These are phyloP conservation scores for Paraescarpia echinospica DNA, from an alignment of 1,140 invertebrate species.

Conservation along the genomic window DNA sequence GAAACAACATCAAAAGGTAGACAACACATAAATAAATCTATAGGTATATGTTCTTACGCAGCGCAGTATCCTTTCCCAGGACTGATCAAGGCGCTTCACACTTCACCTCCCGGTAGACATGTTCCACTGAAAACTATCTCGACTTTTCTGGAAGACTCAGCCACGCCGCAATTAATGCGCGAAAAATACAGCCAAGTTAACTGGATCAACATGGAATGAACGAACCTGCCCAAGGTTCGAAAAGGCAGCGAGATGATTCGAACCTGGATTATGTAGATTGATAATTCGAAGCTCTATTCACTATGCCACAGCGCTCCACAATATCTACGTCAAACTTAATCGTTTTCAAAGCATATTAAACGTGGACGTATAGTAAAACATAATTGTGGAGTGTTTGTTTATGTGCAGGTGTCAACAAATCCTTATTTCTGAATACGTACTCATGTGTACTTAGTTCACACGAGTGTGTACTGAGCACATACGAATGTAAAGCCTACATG, in stretches of 20 bases:
- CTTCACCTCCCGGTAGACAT: background rate
- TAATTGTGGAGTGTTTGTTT: no score
- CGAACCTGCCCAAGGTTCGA: background rate
- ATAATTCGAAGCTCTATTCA: background rate
- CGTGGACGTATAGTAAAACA: no score
- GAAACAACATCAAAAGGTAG: no score
- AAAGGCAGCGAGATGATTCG: background rate
- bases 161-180: background rate
- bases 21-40: no score
- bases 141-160: background rate
- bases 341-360: no score
- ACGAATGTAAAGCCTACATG: no score
- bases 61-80: background rate
- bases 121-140: background rate
- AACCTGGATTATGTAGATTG: background rate
- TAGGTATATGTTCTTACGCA: background rate
- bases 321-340: no score
- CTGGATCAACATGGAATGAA: background rate
- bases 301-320: background rate
- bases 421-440: no score
- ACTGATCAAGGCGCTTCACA: background rate
- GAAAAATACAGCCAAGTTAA: background rate
- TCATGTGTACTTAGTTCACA: no score
- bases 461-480: no score
- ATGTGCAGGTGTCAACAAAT: no score